These are phyloP conservation scores for Pediacus dermestoides DNA, from an alignment of 2,888 invertebrate genomes.

Conservation along the genomic window DNA sequence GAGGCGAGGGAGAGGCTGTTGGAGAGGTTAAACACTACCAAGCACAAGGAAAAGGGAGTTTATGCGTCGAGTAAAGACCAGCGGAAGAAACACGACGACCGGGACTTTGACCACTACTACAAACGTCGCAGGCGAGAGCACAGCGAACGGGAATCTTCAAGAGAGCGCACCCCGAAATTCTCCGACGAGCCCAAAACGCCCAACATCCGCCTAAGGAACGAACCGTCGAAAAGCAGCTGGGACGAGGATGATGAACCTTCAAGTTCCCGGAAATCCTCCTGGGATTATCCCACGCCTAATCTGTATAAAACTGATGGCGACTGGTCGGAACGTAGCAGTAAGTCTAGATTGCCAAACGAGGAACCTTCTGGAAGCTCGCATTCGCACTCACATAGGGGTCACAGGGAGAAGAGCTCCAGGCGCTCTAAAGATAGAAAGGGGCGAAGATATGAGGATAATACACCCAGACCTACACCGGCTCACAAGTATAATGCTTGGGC, in stretches of 20 bases:
- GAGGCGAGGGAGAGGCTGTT: conserved; percentile 71
- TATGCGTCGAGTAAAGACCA: conserved; percentile 60
- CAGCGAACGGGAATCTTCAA: conserved; percentile 42
- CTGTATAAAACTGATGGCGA: conserved; percentile 47
- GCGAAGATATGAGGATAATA: conserved; percentile 56
- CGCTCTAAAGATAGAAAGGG: conserved; percentile 24
- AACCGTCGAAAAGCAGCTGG: conserved; percentile 70
- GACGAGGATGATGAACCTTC: conserved; percentile 71
- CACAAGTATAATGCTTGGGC: conserved; percentile 82
- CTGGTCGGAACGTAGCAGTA: conserved; percentile 43
- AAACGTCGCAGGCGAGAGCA: conserved; percentile 36
- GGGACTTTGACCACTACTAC: conserved; percentile 38
- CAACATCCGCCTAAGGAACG: conserved; percentile 59
- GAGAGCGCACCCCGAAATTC: conserved; percentile 57
- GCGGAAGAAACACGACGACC: conserved; percentile 8
- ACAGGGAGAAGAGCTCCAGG: conserved; percentile 10
- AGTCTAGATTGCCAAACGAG: not conserved
- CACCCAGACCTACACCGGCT: conserved; percentile 81
- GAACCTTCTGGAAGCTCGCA: too few relatives aligned
- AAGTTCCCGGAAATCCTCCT: conserved; percentile 69
- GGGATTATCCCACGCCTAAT: conserved; percentile 91
- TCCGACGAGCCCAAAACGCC: conserved; percentile 88
- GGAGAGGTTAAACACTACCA: conserved; percentile 54
- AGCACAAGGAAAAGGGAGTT: conserved; percentile 65
- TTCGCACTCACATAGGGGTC: not conserved